These are phyloP conservation scores for Karalla daura DNA, from an alignment of 2,797 vertebrate species.

Conservation along the genomic window DNA sequence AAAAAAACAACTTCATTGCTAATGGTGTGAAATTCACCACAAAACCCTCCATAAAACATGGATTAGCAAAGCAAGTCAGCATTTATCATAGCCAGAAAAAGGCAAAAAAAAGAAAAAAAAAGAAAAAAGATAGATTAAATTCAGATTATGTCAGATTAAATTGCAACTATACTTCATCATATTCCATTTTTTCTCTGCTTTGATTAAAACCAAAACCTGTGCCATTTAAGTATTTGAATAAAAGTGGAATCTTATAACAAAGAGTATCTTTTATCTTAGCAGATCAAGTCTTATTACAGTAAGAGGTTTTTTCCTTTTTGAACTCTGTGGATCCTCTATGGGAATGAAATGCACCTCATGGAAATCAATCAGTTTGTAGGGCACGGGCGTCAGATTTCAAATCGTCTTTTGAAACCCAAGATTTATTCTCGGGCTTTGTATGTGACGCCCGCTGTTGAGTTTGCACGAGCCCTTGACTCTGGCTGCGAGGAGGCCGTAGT, in stretches of 20 bases:
- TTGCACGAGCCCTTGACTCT: slow-evolving; percentile 32
- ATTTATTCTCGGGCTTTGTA: slow-evolving; percentile 63
- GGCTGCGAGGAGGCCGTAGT: slow-evolving; percentile 37
- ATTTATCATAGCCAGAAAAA: too few species aligned
- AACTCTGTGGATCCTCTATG: slow-evolving; percentile 18
- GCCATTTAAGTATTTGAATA: neutral
- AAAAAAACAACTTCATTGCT: too few species aligned
- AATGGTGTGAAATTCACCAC: too few species aligned
- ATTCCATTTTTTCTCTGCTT: neutral
- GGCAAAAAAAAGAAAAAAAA: too few species aligned
- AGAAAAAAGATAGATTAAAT: too few species aligned
- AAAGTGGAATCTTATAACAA: neutral
- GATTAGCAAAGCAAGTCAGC: too few species aligned
- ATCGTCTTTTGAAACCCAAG: slow-evolving; percentile 70
- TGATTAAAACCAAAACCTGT: neutral
- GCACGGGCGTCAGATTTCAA: slow-evolving; percentile 57
- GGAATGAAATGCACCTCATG: slow-evolving; percentile 28
- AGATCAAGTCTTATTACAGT: neutral
- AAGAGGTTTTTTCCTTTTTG: neutral
- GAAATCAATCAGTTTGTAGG: slow-evolving; percentile 50
- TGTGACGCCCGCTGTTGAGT: slow-evolving; percentile 42
- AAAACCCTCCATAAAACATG: too few species aligned
- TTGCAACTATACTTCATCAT: too few species aligned
- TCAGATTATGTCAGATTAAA: too few species aligned
- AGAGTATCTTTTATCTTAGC: slow-evolving; percentile 3